phyloP scores from a whole-genome alignment of 2,888 invertebrate genomes.

The Carpatolechia fugitivella region DNA sequence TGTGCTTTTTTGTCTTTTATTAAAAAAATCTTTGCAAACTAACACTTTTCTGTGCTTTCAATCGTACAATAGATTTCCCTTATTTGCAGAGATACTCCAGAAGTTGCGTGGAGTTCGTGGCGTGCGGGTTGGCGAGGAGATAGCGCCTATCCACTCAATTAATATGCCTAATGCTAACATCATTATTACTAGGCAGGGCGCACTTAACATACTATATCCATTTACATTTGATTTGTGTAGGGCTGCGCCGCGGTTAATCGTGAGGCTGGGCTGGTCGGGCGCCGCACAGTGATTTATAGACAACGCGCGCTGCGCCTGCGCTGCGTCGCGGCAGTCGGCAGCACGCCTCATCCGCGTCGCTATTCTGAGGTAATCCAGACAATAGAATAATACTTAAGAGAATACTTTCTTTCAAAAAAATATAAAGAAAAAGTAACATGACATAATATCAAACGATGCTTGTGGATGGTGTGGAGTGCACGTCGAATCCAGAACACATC shows the following conservation, averaged over 20 bases:
- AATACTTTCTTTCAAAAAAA: no score
- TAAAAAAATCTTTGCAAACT: no score
- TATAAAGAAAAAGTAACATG: no score
- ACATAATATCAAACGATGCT: no score
- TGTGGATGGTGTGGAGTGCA: no score
- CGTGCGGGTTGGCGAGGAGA: conserved; percentile 57
- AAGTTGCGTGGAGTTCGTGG: conserved; percentile 33
- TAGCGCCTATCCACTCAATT: conserved; percentile 73
- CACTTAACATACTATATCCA: conserved; percentile 78
- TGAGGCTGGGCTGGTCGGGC: conserved; percentile 62
- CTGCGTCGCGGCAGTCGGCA: conserved; percentile 17
- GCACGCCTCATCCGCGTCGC: conserved; percentile 23
- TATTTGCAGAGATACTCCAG: background rate
- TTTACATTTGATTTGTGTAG: conserved; percentile 79
- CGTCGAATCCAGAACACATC: no score
- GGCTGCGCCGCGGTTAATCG: conserved; percentile 73
- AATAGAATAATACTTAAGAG: background rate
- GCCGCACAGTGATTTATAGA: conserved; percentile 61
- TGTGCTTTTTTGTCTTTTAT: no score
- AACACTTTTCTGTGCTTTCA: no score
- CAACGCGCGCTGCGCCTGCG: conserved; percentile 39
- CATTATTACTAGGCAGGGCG: conserved; percentile 76
- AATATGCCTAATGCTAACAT: conserved; percentile 80
- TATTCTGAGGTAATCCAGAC: background rate
- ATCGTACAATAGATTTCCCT: background rate